A percentile compares a stretch with the other conserved stretches of the same genome.
Conservation (phyloP, 2,113 vertebrate genomes). For the Rhineura floridana region DNA sequence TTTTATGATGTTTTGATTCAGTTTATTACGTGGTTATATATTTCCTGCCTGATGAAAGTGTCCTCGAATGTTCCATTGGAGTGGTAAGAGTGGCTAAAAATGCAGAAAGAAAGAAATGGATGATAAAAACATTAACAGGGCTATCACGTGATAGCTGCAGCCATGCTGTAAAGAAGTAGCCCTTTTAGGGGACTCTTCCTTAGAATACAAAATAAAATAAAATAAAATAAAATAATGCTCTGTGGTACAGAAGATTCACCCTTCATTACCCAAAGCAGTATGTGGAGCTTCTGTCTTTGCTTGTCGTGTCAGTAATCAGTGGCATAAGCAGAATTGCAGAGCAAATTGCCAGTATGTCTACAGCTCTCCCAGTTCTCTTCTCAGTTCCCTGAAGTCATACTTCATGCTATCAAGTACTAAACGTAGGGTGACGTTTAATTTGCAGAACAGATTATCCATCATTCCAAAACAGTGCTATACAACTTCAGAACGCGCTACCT, state of each 20-base stretch:
- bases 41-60: too few species aligned
- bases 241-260: conserved; percentile 26
- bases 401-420: conserved; percentile 66
- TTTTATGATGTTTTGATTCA: too few species aligned
- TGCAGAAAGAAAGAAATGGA: background rate
- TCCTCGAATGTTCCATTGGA: background rate
- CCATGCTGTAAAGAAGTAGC: background rate
- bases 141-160: background rate
- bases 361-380: conserved; percentile 36
- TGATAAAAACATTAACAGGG: background rate
- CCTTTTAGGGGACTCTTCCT: background rate
- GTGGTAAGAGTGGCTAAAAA: background rate
- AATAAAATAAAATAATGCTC: background rate
- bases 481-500: conserved; percentile 24
- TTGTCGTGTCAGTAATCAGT: background rate
- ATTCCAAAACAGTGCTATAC: conserved; percentile 28
- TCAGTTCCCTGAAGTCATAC: conserved; percentile 57
- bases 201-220: background rate
- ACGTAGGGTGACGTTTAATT: conserved; percentile 69
- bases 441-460: conserved; percentile 59
- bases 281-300: background rate
- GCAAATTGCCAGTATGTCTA: conserved; percentile 36
- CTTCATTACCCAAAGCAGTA: conserved; percentile 21
- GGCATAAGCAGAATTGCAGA: conserved; percentile 40
- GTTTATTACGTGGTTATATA: too few species aligned